Conservation (phyloP, 1,140 invertebrate species). For the Zaprionus nigranus region DNA sequence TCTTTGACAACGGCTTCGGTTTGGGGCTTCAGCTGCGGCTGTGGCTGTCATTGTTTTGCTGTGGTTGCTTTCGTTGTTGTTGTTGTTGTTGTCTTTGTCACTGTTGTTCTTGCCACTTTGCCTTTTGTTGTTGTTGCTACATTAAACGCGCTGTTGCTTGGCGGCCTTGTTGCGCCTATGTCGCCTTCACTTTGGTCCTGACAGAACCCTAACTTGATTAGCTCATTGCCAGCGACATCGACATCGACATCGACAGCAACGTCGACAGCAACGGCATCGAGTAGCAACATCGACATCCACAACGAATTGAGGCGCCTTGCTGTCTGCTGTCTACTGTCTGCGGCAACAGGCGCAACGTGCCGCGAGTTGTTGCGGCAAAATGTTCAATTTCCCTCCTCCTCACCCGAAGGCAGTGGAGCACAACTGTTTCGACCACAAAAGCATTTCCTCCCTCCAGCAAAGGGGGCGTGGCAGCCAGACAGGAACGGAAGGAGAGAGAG, state of each 20-base stretch:
- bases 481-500: not conserved
- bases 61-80: not conserved
- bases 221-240: slow-evolving; percentile 58
- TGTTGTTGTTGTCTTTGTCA: not conserved
- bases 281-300: slow-evolving; percentile 35
- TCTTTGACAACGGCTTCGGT: slow-evolving; percentile 47
- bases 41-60: slow-evolving; percentile 16
- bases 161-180: slow-evolving; percentile 24
- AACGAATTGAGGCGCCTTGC: slow-evolving; percentile 47
- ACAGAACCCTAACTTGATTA: slow-evolving; percentile 76
- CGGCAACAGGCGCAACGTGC: slow-evolving; percentile 68
- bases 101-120: slow-evolving; percentile 9
- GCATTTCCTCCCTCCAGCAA: not conserved
- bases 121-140: slow-evolving; percentile 8
- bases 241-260: slow-evolving; percentile 47
- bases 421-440: slow-evolving; percentile 45
- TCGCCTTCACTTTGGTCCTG: slow-evolving; percentile 36
- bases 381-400: slow-evolving; percentile 75
- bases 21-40: slow-evolving; percentile 24
- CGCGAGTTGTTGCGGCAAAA: slow-evolving; percentile 68
- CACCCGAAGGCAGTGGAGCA: slow-evolving; percentile 44
- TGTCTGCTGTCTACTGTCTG: not conserved
- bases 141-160: slow-evolving; percentile 73
- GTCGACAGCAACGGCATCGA: slow-evolving; percentile 59
- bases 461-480: not conserved